A percentile compares a stretch with the other conserved stretches of the same genome.
Conservation (phyloP, 2,113 vertebrate species). For the Forbesichthys papilliferus region DNA sequence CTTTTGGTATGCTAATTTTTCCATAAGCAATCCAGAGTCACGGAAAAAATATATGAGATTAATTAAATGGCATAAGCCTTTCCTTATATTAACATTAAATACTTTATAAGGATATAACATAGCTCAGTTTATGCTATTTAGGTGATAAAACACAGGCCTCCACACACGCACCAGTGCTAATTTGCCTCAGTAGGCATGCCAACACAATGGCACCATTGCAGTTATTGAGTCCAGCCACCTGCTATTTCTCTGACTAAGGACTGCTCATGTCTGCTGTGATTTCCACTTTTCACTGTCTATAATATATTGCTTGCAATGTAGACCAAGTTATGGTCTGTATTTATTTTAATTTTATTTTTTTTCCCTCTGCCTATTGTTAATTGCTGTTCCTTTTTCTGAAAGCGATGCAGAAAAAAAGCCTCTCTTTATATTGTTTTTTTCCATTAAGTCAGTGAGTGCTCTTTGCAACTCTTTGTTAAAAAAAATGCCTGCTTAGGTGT, state of each 20-base stretch:
- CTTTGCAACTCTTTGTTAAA: slow-evolving; percentile 74
- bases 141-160: not conserved
- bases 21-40: slow-evolving; percentile 79
- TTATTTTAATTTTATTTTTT: slow-evolving; percentile 40
- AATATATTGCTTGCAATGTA: slow-evolving; percentile 55
- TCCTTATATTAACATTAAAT: not conserved
- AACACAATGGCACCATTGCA: not conserved
- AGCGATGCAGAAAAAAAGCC: slow-evolving; percentile 72
- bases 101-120: not conserved
- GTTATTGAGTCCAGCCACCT: slow-evolving; percentile 9
- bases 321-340: slow-evolving; percentile 45
- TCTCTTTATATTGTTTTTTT: slow-evolving; percentile 50
- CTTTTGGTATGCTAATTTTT: slow-evolving; percentile 86
- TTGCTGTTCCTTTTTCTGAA: slow-evolving; percentile 64
- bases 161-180: not conserved
- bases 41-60: slow-evolving; percentile 45
- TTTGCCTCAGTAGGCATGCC: slow-evolving; percentile 1
- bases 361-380: slow-evolving; percentile 65
- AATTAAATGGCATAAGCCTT: no score
- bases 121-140: not conserved
- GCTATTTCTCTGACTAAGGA: slow-evolving; percentile 77
- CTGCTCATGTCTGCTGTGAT: slow-evolving; percentile 75
- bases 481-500: slow-evolving; percentile 67
- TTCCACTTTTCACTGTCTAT: slow-evolving; percentile 48
- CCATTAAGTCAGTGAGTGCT: slow-evolving; percentile 44